Evolutionary conservation across 2,797 vertebrate genomes (phyloP), one percentile per base, ranked within the genome.

Genomic region (Dendrocincla fuliginosa): DNA sequence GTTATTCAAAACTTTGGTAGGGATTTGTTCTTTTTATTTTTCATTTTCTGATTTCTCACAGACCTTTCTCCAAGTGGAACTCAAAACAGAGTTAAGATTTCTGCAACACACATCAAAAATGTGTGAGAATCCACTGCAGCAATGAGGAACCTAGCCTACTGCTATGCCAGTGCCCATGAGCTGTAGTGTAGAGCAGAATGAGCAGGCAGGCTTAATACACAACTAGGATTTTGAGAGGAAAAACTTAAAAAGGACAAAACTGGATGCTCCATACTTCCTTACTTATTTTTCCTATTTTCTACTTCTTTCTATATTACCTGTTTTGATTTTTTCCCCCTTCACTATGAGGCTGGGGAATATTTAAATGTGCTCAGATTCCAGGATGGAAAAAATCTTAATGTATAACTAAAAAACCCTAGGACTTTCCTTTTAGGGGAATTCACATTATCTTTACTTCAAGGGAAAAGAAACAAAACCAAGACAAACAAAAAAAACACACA

Each of bases 21-120:
- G 5, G 14, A 0, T 5, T 25, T 49, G 1, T 3, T n/a, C 41
- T 50, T 74, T 32, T 20, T 4, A 2, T 57, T 44, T 81, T 63
- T 2, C 3, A 23, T 64, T 75, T 44, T 68, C 13, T 65, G 12
- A 55, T 65, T 80, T 94, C 65, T 60, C 60, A 67, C 41, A 53
- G 39, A 33, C 23, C 6, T 68, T 90, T 77, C 61, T 74, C 23
- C 25, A 52, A 71, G 25, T 10, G 30, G 17, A 90, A 25, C 14
- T 81, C 27, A 57, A 88, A 63, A 9, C 6, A 61, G 37, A 77
- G 3, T 39, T 63, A 80, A 59, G 17, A 55, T 59, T 89, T 67
- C 32, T 77, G 17, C 25, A 75, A 32, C 25, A 55, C 24, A 33
- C 41, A 28, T 52, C 25, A 55, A 47, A 50, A 76, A 56, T 27